Base-by-base conservation (phyloP, 2,113 vertebrate genomes). In the Furnarius figulus region DNA sequence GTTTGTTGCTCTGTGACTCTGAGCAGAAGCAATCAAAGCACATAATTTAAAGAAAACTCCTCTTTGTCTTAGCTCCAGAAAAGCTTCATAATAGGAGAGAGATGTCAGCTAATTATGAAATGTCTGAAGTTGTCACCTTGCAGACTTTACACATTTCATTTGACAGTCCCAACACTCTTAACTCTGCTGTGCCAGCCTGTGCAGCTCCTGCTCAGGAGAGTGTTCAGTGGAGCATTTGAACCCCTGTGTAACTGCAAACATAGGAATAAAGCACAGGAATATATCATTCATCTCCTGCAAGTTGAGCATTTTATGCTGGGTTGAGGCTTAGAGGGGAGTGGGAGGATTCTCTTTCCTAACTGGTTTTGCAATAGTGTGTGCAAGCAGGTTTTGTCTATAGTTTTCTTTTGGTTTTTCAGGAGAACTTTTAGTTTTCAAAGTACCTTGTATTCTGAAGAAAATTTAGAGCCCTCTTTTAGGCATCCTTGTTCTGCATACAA, bases 381-480 rank as follows among this genome's bases (percentile, higher is more conserved):
- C 37, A 42, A 85, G 70, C 62, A 80, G 84, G 71, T 71, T 62
- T 53, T 77, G 31, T 72, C 70, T 70, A 4, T 18, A 90, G 70
- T 49, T 68, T 94, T 42, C 23, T 47, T 84, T 40, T 77, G 46
- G 5, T 25, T 66, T 92, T 84, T 74, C 80, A 89, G 71, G 83
- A 93, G 90, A 96, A 78, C 55, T 80, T 62, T 82, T 40, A 89
- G 92, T 61, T 97, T 92, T 75, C 89, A 80, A 94, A 96, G 92
- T 95, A 33, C 93, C 65, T 66, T 66, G 53, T 95, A 11, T 87
- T 33, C 91, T 67, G 98, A 98, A 98, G 98, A 98, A 98, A 98
- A 98, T 98, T 98, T 98, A 98, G 98, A 98, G 98, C 98, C 98
- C 98, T 98, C 96, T 97, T 91, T 86, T 96, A 97, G 98, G 96